Percentiles rank a stretch among this genome's conserved stretches.
These are phyloP conservation scores for Helleia helle DNA, from an alignment of 2,888 invertebrate species.

Conservation along the genomic window DNA sequence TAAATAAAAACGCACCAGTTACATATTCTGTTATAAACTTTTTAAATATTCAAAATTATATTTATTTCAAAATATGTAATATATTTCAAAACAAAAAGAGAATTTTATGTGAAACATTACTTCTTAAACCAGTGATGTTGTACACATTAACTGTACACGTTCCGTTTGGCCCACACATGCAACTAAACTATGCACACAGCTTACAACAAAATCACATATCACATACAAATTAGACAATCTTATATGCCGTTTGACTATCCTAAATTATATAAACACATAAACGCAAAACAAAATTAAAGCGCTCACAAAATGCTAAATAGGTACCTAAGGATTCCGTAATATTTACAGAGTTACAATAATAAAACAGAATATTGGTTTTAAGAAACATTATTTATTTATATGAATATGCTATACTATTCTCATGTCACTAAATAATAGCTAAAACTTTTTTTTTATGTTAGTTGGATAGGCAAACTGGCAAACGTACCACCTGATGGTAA, in stretches of 20 bases:
- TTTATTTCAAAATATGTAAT: too few species aligned
- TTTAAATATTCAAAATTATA: too few species aligned
- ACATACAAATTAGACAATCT: slow-evolving; percentile 1
- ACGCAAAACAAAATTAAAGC: slow-evolving; percentile 39
- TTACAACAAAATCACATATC: slow-evolving; percentile 37
- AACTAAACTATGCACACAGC: slow-evolving; percentile 62
- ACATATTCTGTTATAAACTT: too few species aligned
- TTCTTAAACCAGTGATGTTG: too few species aligned
- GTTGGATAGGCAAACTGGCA: too few species aligned
- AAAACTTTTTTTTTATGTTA: too few species aligned
- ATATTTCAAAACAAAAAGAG: too few species aligned
- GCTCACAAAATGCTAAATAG: slow-evolving; percentile 40
- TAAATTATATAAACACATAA: neutral
- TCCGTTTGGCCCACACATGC: slow-evolving; percentile 27
- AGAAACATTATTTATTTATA: too few species aligned
- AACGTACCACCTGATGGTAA: too few species aligned
- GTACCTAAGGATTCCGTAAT: neutral
- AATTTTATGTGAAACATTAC: too few species aligned
- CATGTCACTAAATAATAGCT: neutral
- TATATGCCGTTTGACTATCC: neutral
- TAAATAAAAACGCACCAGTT: too few species aligned
- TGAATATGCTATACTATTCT: neutral
- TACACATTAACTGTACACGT: slow-evolving; percentile 2
- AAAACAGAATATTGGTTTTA: too few species aligned
- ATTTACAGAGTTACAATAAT: neutral